These are phyloP conservation scores for Petrocephalus zakoni DNA, from an alignment of 2,113 vertebrate genomes.

Conservation along the genomic window DNA sequence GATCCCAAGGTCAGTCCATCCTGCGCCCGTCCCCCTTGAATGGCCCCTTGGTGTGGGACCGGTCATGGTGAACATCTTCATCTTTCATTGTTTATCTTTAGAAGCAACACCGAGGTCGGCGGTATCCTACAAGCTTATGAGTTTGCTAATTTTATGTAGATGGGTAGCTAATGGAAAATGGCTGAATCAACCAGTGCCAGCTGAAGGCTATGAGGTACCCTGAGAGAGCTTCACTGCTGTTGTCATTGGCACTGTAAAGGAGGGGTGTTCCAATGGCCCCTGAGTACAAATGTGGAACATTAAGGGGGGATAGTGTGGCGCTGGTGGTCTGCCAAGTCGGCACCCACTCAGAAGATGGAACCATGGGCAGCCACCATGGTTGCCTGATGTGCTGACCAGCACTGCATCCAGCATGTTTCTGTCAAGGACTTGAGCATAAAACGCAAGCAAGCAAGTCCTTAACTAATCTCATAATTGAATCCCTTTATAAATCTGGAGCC, in stretches of 20 bases:
- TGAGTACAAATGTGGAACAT: not conserved
- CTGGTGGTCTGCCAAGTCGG: too few species aligned
- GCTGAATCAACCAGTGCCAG: not conserved
- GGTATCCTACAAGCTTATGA: not conserved
- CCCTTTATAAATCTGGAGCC: not conserved
- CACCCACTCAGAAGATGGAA: too few species aligned
- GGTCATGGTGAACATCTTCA: not conserved
- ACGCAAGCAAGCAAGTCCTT: not conserved
- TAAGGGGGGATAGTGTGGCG: not conserved
- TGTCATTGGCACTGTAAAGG: not conserved
- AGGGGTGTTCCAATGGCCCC: not conserved
- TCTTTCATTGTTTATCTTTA: not conserved
- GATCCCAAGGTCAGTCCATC: slow-evolving; percentile 56
- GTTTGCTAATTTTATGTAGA: not conserved
- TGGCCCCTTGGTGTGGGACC: not conserved
- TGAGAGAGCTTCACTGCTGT: not conserved
- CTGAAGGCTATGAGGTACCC: not conserved
- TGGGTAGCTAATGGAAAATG: not conserved
- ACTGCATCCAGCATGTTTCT: not conserved
- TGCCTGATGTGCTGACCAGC: not conserved
- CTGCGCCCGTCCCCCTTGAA: not conserved
- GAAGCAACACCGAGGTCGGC: not conserved
- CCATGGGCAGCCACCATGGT: not conserved
- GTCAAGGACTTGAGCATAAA: not conserved
- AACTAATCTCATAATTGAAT: not conserved